Base-by-base conservation (phyloP, 1,140 invertebrate species). In the Aphaenogaster rudis region DNA sequence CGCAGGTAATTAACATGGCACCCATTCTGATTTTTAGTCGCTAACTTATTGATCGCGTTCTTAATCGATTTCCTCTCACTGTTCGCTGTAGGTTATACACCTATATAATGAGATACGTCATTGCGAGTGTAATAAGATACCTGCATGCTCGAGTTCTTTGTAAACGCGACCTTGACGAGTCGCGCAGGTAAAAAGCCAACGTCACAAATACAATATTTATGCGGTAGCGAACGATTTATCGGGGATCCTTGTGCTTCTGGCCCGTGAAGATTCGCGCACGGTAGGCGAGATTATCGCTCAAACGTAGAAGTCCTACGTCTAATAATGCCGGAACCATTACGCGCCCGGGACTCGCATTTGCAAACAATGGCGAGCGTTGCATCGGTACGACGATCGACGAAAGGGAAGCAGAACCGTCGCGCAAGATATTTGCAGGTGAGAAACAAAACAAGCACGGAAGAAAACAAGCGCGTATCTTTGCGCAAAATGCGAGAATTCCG, bases 241-340 rank as follows among this genome's bases (percentile, higher is more conserved):
- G 17, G 67, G 67, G 17, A 21, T 48, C 28, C 28, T 33, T 11
- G 17, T 13, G 36, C 6, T 17, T 57, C 17, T 15, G 6, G 21
- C 11, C 28, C 33, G 8, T 5, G 28, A 64, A 48, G 59, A 39
- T 45, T 1, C 36, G 39, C 13, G 6, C 21, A 15, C 45, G 13
- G 36, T 42, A 36, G n/a, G 15, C 39, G 21, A 72, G 66, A 57
- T 82, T 82, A 59, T 82, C 52, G 50, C 11, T 59, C 15, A 67
- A 67, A 39, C n/a, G 33, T 33, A 80, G 13, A 50, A 59, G 4
- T 54, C 13, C 11, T 15, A 36, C 9, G 52, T 82, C 67, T 50
- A 67, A 86, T 80, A 86, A 81, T 81, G n/a, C 61, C 48, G 61
- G 61, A 81, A 86, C 63, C 48, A 67, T 80, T 67, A 67, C 63